Evolutionary conservation across 2,888 invertebrate species (phyloP), one percentile per base, ranked within the genome.

Genomic region (Thumatha senex): DNA sequence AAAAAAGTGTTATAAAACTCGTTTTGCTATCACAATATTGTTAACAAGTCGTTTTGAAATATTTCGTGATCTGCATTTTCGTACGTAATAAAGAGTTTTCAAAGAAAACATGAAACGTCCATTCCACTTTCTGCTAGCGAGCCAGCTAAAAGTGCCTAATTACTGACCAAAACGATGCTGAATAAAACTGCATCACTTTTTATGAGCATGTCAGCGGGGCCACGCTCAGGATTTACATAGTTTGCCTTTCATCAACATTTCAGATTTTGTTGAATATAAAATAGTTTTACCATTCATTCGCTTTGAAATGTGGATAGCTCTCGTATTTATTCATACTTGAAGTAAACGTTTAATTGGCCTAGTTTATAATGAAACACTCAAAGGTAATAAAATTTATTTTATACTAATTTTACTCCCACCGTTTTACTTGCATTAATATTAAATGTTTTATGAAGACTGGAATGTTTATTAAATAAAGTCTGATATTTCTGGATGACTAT

Each of bases 81-180:
- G 40, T 24, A 5, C 18, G n/a, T n/a, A n/a, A 24, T 44, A 33
- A 18, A 44, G 58, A 59, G 49, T 59, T 60, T 58, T 61, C 60
- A 61, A 58, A 59, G 47, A 61, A 56, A 57, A 58, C 35, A 62
- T 35, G 42, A 54, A 61, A 63, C 18, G 24, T n/a, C 30, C 13
- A 40, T 53, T 56, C 47, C 13, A 15, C 11, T 11, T 42, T 44
- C 11, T 15, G 48, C 29, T 33, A 36, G 46, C 36, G 46, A 46
- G 40, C 49, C 48, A 48, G 18, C 31, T 56, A 44, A 63, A 64
- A 58, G 47, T 54, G 43, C 40, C 54, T 58, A 63, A 61, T 67
- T 62, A 64, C 54, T 55, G 40, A 14, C 51, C 7, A 52, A 55
- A 57, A 41, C 50, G 29, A 54, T 53, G 50, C 41, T 43, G 36